Percentiles rank a stretch among this genome's conserved stretches.
phyloP scores from a whole-genome alignment of 1,140 invertebrate genomes.

The Pseudomyrmex dendroicus region DNA sequence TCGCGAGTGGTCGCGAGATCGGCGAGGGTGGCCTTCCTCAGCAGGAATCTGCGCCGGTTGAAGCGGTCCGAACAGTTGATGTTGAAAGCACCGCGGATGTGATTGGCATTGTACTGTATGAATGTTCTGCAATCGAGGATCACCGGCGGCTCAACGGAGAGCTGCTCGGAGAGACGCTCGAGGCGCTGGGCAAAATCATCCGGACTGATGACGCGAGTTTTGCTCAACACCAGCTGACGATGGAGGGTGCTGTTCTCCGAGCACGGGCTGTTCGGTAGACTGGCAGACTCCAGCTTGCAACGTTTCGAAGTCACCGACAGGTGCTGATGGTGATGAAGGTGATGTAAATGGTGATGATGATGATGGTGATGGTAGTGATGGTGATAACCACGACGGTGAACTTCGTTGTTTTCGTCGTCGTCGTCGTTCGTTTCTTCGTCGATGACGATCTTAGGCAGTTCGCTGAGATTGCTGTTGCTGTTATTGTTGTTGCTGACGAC shows the following conservation, averaged over 20 bases:
- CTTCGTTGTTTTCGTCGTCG: conserved; percentile 61
- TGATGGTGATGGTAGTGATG: conserved; percentile 69
- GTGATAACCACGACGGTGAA: conserved; percentile 48
- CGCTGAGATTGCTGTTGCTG: conserved; percentile 25
- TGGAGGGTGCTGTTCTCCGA: conserved; percentile 86
- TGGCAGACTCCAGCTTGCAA: conserved; percentile 86
- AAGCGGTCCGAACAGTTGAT: conserved; percentile 91
- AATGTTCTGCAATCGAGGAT: conserved; percentile 91
- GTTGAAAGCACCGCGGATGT: conserved; percentile 91
- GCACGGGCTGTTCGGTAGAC: conserved; percentile 87
- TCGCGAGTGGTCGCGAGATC: conserved; percentile 88
- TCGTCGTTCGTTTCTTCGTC: conserved; percentile 43
- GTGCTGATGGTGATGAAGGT: conserved; percentile 67
- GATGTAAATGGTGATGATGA: conserved; percentile 70
- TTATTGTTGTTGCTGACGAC: conserved; percentile 64
- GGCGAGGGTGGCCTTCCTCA: conserved; percentile 88
- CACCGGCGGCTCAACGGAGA: conserved; percentile 81
- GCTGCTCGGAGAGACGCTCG: conserved; percentile 50
- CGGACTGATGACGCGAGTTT: conserved; percentile 76
- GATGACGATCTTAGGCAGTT: conserved; percentile 42
- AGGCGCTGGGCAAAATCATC: conserved; percentile 74
- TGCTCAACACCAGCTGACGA: conserved; percentile 83
- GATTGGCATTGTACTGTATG: conserved; percentile 89
- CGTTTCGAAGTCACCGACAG: conserved; percentile 83
- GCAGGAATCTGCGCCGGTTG: conserved; percentile 89